Base-by-base conservation (phyloP, 2,113 vertebrate genomes). In the Rallus limicola region DNA sequence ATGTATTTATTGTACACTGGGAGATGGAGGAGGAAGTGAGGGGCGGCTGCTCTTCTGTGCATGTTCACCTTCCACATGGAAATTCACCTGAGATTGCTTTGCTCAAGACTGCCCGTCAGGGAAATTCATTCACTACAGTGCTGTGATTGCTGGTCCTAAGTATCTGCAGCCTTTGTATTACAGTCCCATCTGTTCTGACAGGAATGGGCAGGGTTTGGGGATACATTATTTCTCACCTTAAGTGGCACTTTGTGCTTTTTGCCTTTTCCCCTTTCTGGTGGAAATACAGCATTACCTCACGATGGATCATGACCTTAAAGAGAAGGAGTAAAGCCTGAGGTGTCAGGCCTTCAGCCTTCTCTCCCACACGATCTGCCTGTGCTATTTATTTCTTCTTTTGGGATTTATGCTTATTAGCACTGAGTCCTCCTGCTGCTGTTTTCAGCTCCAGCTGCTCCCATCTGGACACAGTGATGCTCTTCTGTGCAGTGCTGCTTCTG, bases 371-470 rank as follows among this genome's bases (percentile, higher is more conserved):
- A n/a, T 65, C 81, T 72, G 64, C 40, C 74, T 42, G 16, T 64
- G 81, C 70, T 82, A 56, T 82, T 69, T n/a, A 34, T 80, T 94
- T 50, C 91, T 75, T 55, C 33, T 40, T n/a, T 62, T 58, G 81
- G 78, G 42, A 64, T 76, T 84, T 79, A 12, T 64, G 74, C 78
- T 95, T 40, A 33, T 58, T 88, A 72, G 31, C 63, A 2, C 62
- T 31, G 91, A 50, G 44, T 31, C 83, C 78, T 76, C 69, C 75
- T n/a, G 58, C 48, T 79, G 91, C 65, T 72, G 65, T 6, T 42
- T 11, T 52, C 52, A 82, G 91, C 86, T 92, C 87, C 93, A 96
- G 91, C 94, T 95, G 91, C 70, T 96, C 62, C 84, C 81, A 94
- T 87, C 91, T 96, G 95, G 65, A 56, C 78, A 2, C 5, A 21